Percentiles rank a stretch among this genome's conserved stretches.
Conservation (phyloP, 2,113 vertebrate genomes). For the Tympanuchus pallidicinctus region DNA sequence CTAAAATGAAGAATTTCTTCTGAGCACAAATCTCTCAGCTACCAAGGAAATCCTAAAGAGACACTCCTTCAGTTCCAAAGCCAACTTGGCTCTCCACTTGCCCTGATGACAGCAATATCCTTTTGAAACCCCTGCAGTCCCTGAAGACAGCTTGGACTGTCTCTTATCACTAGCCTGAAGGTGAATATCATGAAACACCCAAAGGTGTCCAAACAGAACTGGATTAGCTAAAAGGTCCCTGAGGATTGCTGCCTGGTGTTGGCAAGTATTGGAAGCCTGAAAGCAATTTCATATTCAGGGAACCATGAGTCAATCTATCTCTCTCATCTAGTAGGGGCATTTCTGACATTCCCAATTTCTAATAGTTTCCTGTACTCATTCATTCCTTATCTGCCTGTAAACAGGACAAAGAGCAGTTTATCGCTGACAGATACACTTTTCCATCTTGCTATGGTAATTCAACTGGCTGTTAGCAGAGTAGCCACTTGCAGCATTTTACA, state of each 20-base stretch:
- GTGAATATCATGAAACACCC: not conserved
- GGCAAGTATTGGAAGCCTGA: not conserved
- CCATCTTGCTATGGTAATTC: not conserved
- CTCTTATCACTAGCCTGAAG: not conserved
- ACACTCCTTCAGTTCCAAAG: not conserved
- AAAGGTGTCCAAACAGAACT: not conserved
- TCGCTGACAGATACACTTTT: not conserved
- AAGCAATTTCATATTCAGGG: not conserved
- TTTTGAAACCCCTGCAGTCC: not conserved
- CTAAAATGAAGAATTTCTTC: not conserved
- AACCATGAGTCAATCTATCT: not conserved
- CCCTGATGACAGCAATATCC: not conserved
- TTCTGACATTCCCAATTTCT: not conserved
- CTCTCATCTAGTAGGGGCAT: not conserved
- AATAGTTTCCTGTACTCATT: not conserved
- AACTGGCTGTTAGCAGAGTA: not conserved
- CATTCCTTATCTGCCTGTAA: not conserved
- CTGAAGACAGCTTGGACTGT: not conserved
- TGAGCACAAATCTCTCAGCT: not conserved
- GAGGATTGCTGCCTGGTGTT: not conserved
- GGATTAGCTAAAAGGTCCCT: not conserved
- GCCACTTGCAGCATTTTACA: not conserved
- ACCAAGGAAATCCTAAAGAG: not conserved
- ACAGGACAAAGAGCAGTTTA: not conserved
- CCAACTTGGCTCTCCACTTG: not conserved